Percentiles rank a stretch among this genome's conserved stretches.
Evolutionary conservation across 2,888 invertebrate species (phyloP).

Genomic region (Digitonthophagus gazella): DNA sequence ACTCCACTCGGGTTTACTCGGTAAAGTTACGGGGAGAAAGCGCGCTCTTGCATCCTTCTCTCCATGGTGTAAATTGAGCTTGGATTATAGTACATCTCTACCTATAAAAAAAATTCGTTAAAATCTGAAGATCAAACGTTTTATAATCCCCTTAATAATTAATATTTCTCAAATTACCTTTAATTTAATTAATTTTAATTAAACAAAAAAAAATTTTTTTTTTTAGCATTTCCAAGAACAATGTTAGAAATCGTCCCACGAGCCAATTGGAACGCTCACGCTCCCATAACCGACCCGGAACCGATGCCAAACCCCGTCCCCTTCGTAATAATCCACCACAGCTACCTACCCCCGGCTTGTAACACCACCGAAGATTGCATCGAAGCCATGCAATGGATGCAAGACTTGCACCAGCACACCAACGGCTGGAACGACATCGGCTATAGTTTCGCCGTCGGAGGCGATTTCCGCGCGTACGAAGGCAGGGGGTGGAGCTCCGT

Average conservation of each 20-base stretch:
- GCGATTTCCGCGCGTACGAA: slow-evolving; percentile 68
- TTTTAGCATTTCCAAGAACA: neutral
- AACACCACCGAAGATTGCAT: slow-evolving; percentile 55
- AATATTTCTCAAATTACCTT: no score
- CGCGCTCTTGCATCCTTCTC: no score
- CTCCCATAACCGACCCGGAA: slow-evolving; percentile 34
- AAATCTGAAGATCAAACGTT: no score
- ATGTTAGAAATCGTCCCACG: neutral
- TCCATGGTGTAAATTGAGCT: no score
- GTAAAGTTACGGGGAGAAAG: no score
- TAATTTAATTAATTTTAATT: no score
- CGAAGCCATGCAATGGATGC: slow-evolving; percentile 64
- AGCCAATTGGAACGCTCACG: neutral
- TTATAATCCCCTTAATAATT: no score
- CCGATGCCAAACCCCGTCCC: slow-evolving; percentile 60
- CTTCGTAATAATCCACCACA: slow-evolving; percentile 72
- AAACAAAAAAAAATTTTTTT: no score
- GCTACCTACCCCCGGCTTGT: slow-evolving; percentile 64
- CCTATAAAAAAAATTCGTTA: no score
- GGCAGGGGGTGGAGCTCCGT: slow-evolving; percentile 68
- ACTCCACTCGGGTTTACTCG: no score
- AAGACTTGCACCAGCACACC: slow-evolving; percentile 59
- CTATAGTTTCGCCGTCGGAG: slow-evolving; percentile 69
- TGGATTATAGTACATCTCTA: no score
- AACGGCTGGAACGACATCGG: slow-evolving; percentile 71